phyloP scores from a whole-genome alignment of 2,888 invertebrate genomes.

The Rotaria magnacalcarata region DNA sequence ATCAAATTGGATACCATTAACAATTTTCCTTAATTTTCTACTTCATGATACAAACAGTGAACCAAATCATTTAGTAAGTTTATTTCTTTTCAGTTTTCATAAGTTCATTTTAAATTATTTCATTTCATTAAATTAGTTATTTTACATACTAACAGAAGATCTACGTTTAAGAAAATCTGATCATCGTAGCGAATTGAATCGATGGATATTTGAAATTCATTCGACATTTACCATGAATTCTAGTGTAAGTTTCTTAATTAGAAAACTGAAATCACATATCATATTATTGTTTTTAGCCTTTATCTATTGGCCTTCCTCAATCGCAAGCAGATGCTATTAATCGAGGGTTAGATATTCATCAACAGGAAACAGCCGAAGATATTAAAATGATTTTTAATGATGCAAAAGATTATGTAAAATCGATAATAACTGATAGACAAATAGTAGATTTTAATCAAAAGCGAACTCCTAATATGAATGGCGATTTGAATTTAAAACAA shows the following conservation, averaged over 20 bases:
- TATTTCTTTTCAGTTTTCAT: not conserved
- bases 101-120: not conserved
- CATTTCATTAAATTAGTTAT: not conserved
- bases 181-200: not conserved
- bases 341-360: not conserved
- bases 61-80: constrained; percentile 21
- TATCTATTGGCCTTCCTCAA: not conserved
- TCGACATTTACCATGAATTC: constrained; percentile 19
- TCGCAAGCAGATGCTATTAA: not conserved
- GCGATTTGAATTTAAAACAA: not conserved
- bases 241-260: not conserved
- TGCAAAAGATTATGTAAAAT: constrained; percentile 1
- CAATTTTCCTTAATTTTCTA: constrained; percentile 24
- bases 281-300: not conserved
- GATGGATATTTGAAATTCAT: constrained; percentile 35
- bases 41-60: constrained; percentile 7
- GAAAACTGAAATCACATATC: not conserved
- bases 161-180: not conserved
- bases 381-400: not conserved
- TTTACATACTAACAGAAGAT: constrained; percentile 10
- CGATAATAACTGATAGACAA: not conserved
- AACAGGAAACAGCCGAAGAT: not conserved
- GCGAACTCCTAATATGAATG: not conserved
- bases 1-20: not conserved
- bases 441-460: not conserved